Base-by-base conservation (phyloP, 1,140 invertebrate genomes). In the Sitobion miscanthi region DNA sequence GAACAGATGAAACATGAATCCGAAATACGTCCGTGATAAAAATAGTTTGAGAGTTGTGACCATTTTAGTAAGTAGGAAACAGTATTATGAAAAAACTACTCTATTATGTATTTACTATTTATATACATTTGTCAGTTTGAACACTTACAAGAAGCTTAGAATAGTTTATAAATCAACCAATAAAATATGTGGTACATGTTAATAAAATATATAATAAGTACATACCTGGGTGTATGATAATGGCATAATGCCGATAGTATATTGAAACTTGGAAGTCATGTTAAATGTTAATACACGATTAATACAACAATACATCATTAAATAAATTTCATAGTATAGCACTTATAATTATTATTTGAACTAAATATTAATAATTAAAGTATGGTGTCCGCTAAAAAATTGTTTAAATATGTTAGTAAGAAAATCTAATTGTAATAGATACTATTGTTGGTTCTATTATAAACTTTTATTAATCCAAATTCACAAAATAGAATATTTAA, bases 41-140 rank as follows among this genome's bases (percentile, higher is more conserved):
- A 93, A 93, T 93, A 93, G 91, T 92, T 49, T 85, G 17, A 42
- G 88, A 57, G 88, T 90, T 90, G 89, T 52, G 90, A 82, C 91
- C 49, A 93, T 93, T 86, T 86, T 86, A 83, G 91, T 90, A 69
- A 57, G 9, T 89, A 89, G 88, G 38, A 42, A 42, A 54, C 38
- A 54, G 21, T 57, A 54, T 89, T 89, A 54, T 89, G 8, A 25
- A 89, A 47, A 38, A 89, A 42, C 52, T 88, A 52, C 86, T 88
- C 17, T 35, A 38, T 14, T 38, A 54, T 54, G 49, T 89, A 52
- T 52, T 54, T 54, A 49, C 8, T 49, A 49, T 49, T 49, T 52
- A 23, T 42, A 52, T 89, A 57, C 35, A 57, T 89, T 52, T 52
- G 30, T 87, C 14, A 4, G 0, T 89, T 89, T 35, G 14, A 87